Evolutionary conservation across 1,140 invertebrate genomes (phyloP), one percentile per base, ranked within the genome.

Genomic region (Mamestra configurata): DNA sequence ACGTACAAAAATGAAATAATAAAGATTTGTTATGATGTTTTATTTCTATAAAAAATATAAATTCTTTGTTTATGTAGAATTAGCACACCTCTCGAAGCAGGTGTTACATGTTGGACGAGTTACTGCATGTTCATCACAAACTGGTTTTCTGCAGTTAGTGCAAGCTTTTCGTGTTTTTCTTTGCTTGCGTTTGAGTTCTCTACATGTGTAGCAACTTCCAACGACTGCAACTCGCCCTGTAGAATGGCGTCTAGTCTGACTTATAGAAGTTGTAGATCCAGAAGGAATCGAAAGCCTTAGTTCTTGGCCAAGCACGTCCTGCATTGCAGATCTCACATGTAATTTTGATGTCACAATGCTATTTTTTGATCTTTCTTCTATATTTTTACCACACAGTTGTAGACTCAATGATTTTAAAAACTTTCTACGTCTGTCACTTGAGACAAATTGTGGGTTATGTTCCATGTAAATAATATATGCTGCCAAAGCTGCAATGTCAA

Each of bases 221-320:
- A 70, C 10, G 18, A 70, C 40, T 70, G 20, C 64, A 70, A 70
- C 64, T 49, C 64, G 64, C n/a, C 64, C 64, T 70, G 37, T 70
- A 49, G 37, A 46, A 24, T 70, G 20, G 24, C 40, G 37, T 70
- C 18, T 70, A 70, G 64, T 70, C 64, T 70, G 40, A 49, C 64
- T 70, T 70, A 49, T 46, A 70, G 55, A 80, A 75, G 71, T 80
- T 80, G 71, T 75, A 80, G 79, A 68, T 75, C 57, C 35, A 80
- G 70, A 66, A 80, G 71, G 61, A 80, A 80, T 80, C 10, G 37
- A 70, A 70, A 79, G 64, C 66, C 18, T 79, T 57, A 71, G 66
- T 79, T 70, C 77, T 79, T 80, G 79, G 61, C 71, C 79, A 73
- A 80, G 79, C 79, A 80, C 79, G 79, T 80, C 70, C 71, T 80